Conservation (phyloP, 2,113 vertebrate species). For the Brachyhypopomus occidentalis region DNA sequence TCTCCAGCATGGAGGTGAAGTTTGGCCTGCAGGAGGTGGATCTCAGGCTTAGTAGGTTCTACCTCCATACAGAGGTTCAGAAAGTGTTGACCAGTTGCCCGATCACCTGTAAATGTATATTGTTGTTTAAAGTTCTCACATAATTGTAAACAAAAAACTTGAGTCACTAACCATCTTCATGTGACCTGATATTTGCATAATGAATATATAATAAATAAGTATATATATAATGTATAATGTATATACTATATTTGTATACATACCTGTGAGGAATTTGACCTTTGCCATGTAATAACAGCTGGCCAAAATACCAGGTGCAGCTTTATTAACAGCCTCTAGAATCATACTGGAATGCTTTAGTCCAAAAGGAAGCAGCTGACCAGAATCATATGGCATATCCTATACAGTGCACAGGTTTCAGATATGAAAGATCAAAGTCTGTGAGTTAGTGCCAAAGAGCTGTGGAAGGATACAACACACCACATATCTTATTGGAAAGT, state of each 20-base stretch:
- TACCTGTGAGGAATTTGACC: conserved; percentile 76
- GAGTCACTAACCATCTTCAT: background rate
- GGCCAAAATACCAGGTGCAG: conserved; percentile 66
- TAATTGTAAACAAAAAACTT: background rate
- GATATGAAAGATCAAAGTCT: background rate
- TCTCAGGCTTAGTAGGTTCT: conserved; percentile 64
- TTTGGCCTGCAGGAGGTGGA: conserved; percentile 76
- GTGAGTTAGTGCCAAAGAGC: background rate
- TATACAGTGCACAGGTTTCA: background rate
- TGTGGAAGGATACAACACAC: background rate
- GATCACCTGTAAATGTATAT: conserved; percentile 66
- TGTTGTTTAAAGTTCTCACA: background rate
- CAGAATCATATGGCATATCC: conserved; percentile 57
- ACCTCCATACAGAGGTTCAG: conserved; percentile 73
- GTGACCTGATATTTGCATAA: background rate
- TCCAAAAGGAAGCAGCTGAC: conserved; percentile 70
- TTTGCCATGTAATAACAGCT: conserved; percentile 71
- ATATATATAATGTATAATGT: too few relatives aligned
- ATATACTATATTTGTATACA: conserved; percentile 30
- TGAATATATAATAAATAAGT: too few relatives aligned
- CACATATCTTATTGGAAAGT: background rate
- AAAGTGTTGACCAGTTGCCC: conserved; percentile 67
- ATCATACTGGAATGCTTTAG: conserved; percentile 71
- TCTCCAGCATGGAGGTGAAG: conserved; percentile 68
- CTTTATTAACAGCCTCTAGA: conserved; percentile 69